Evolutionary conservation across 2,113 vertebrate genomes (phyloP).

Genomic region (Channa argus): DNA sequence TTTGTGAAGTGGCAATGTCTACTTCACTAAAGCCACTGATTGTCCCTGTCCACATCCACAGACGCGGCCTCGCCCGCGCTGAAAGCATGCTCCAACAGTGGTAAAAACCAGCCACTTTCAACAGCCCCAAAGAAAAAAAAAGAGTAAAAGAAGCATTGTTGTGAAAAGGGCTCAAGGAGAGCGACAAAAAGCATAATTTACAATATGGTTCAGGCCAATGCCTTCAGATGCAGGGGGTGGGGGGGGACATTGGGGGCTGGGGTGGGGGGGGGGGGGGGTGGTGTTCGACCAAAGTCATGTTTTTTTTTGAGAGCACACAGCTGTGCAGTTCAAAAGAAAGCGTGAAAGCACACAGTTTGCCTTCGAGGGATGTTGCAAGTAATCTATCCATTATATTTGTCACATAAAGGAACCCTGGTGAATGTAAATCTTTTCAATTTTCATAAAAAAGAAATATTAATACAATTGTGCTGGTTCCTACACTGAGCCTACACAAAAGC

Average conservation of each 20-base stretch:
- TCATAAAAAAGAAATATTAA: not conserved
- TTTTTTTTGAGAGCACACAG: slow-evolving; percentile 50
- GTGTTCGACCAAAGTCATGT: slow-evolving; percentile 36
- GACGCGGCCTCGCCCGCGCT: slow-evolving; percentile 41
- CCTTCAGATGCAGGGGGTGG: slow-evolving; percentile 43
- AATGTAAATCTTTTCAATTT: not conserved
- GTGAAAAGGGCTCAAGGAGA: slow-evolving; percentile 49
- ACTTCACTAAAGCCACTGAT: slow-evolving; percentile 51
- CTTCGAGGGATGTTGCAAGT: slow-evolving; percentile 40
- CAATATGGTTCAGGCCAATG: slow-evolving; percentile 26
- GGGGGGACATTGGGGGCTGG: not conserved
- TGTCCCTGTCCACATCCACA: slow-evolving; percentile 35
- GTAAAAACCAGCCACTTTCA: slow-evolving; percentile 34
- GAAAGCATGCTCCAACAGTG: slow-evolving; percentile 50
- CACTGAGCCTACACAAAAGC: slow-evolving; percentile 15
- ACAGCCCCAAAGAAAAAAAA: slow-evolving; percentile 33
- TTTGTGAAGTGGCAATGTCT: slow-evolving; percentile 65
- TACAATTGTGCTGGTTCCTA: not conserved
- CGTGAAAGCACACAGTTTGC: slow-evolving; percentile 56
- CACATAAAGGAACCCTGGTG: slow-evolving; percentile 13
- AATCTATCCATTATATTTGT: slow-evolving; percentile 31
- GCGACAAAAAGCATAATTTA: slow-evolving; percentile 46
- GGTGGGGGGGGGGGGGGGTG: too few relatives aligned
- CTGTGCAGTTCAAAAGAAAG: slow-evolving; percentile 67
- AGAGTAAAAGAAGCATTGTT: slow-evolving; percentile 79